phyloP scores from a whole-genome alignment of 2,113 vertebrate genomes.

The Aptenodytes patagonicus region DNA sequence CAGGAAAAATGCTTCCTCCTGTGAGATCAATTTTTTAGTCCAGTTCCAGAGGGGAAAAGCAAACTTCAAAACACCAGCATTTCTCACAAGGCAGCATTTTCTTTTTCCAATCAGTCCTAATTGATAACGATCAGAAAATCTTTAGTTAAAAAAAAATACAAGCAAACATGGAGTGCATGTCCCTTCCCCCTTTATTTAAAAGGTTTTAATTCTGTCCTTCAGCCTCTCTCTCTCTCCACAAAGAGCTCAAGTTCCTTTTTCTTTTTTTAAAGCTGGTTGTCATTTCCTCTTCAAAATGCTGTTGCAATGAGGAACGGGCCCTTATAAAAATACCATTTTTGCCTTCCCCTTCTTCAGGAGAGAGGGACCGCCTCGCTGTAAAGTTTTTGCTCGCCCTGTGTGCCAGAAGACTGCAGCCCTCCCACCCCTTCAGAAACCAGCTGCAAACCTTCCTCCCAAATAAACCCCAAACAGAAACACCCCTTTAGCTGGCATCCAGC shows the following conservation, averaged over 20 bases:
- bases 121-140: neutral
- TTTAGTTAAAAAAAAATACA: neutral
- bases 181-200: neutral
- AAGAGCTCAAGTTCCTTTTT: constrained; percentile 28
- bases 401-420: neutral
- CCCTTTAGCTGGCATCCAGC: neutral
- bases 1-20: neutral
- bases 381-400: neutral
- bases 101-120: neutral
- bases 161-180: neutral
- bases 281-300: constrained; percentile 29
- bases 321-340: neutral
- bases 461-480: neutral
- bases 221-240: neutral
- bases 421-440: neutral
- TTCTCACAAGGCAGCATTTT: neutral
- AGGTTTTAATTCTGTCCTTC: neutral
- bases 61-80: neutral
- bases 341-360: neutral
- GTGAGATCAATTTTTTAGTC: neutral
- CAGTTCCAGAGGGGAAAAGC: neutral
- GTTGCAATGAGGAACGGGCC: neutral
- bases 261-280: neutral
- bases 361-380: neutral
- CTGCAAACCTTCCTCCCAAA: neutral